Evolutionary conservation across 2,888 invertebrate species (phyloP), one percentile per base, ranked within the genome.

Genomic region (Trisateles emortualis): DNA sequence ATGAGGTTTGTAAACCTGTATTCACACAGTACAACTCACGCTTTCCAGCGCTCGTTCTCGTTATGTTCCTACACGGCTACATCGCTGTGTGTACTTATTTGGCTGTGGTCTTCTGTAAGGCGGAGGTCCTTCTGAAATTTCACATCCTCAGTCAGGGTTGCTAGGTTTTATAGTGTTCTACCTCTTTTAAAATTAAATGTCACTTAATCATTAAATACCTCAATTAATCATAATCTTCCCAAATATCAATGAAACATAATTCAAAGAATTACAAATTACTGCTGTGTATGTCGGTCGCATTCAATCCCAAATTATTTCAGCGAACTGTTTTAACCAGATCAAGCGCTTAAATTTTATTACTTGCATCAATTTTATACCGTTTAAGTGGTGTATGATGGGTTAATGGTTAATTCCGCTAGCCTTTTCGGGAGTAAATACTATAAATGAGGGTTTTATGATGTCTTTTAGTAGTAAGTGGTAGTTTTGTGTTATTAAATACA

Each of bases 261-360:
- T 62, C 36, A 57, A 48, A 52, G 50, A 66, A 74, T 69, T 64
- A 74, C 35, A 29, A 47, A 41, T 33, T 33, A 41, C 13, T 66
- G 52, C 62, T 53, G 64, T 62, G 56, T 72, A 75, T 72, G 57
- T 57, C 41, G 52, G 52, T 42, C 52, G 24, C 44, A 59, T 57
- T 64, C 43, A 50, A 45, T 33, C 40, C 8, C 17, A 54, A 68
- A 80, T 81, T 71, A 70, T 71, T 85, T 81, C 84, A 75, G 62
- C 66, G 84, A 86, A 84, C 57, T 64, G 74, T 71, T 76, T 68
- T 68, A 81, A 84, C 72, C 73, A 81, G 83, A 83, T 76, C 83
- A 79, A 67, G 70, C 71, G 76, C 67, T 78, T 77, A 69, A 64
- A 71, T 83, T 78, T 79, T 82, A 85, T 79, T 79, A 69, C 75